Percentiles rank a stretch among this genome's conserved stretches.
phyloP scores from a whole-genome alignment of 1,140 invertebrate species.

The Lepidurus apus region DNA sequence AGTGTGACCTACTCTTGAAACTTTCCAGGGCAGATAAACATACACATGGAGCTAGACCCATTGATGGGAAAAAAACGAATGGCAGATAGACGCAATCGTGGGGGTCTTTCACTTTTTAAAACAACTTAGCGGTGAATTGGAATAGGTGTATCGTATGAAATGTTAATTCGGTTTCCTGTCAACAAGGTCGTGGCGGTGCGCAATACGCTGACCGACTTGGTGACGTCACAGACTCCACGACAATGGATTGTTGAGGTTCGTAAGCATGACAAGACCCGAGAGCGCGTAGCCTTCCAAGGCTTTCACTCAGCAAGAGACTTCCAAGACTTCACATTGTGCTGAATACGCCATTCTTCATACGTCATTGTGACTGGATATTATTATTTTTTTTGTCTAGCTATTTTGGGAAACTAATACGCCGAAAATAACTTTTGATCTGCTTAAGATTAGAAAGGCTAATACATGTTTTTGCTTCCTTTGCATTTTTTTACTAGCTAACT shows the following conservation, averaged over 20 bases:
- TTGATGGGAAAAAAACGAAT: too few relatives aligned
- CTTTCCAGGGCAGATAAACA: not conserved
- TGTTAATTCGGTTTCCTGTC: not conserved
- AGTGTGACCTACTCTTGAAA: not conserved
- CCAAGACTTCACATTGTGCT: not conserved
- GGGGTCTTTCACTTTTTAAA: too few relatives aligned
- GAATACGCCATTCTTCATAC: not conserved
- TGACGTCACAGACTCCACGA: not conserved
- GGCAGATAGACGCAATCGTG: too few relatives aligned
- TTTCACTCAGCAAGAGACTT: not conserved
- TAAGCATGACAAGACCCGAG: not conserved
- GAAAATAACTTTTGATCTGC: not conserved
- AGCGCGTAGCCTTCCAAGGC: not conserved
- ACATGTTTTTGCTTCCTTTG: too few relatives aligned
- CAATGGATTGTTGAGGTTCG: not conserved
- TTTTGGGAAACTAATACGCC: not conserved
- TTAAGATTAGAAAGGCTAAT: too few relatives aligned
- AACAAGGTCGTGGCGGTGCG: not conserved
- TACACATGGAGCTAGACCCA: too few relatives aligned
- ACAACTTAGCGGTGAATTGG: too few relatives aligned
- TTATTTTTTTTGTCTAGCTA: not conserved
- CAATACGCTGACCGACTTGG: slow-evolving; percentile 20
- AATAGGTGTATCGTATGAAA: too few relatives aligned
- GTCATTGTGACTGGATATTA: not conserved
- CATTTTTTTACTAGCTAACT: too few relatives aligned